phyloP scores from a whole-genome alignment of 2,797 vertebrate genomes.

The Xerus rutilus region DNA sequence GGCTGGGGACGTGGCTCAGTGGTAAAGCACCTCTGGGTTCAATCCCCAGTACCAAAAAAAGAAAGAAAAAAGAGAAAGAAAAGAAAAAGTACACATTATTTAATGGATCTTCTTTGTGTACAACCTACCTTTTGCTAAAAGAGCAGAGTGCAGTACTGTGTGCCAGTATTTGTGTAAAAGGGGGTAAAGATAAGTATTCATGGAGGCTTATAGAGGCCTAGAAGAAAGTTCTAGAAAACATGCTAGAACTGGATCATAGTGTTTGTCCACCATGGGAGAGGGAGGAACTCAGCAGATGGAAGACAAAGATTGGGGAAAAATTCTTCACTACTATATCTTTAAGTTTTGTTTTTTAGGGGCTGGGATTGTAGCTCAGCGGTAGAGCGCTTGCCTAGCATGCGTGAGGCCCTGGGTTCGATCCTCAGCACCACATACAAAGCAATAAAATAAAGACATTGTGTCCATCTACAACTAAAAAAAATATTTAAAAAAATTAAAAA shows the following conservation, averaged over 20 bases:
- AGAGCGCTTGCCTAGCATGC: no score
- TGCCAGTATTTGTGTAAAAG: not conserved
- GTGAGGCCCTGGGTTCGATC: no score
- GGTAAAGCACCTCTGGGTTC: no score
- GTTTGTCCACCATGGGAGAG: fast-evolving
- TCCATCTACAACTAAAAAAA: no score
- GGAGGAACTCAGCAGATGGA: not conserved
- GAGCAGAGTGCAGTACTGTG: not conserved
- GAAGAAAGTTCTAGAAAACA: not conserved
- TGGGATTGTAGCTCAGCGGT: no score
- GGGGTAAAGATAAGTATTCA: not conserved
- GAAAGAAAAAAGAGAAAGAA: not conserved
- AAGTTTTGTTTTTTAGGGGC: not conserved
- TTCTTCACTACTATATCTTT: not conserved
- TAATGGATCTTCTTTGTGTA: not conserved
- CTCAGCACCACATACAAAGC: no score
- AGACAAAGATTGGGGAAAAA: not conserved
- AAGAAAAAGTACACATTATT: not conserved
- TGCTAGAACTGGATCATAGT: not conserved
- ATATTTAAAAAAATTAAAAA: no score
- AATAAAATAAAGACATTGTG: no score
- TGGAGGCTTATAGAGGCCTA: not conserved
- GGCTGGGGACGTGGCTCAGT: no score
- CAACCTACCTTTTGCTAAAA: not conserved
- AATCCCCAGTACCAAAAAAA: no score